Percentiles rank a stretch among this genome's conserved stretches.
These are phyloP conservation scores for Acromyrmex charruanus DNA, from an alignment of 1,140 invertebrate genomes.

Conservation along the genomic window DNA sequence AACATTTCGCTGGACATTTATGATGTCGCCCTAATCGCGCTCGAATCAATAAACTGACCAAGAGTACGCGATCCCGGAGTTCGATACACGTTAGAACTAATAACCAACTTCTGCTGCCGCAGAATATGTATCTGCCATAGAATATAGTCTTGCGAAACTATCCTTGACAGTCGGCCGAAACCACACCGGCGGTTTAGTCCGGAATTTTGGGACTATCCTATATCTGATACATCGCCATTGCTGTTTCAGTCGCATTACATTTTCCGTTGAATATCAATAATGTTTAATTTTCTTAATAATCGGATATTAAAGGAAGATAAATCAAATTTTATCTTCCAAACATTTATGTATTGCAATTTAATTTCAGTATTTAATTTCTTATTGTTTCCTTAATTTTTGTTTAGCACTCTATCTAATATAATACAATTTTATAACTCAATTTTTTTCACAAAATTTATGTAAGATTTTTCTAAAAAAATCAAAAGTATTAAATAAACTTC, in stretches of 20 bases:
- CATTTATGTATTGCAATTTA: not conserved
- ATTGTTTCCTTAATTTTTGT: not conserved
- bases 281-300: not conserved
- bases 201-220: constrained; percentile 54
- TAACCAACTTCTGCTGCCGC: constrained; percentile 52
- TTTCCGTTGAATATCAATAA: constrained; percentile 4
- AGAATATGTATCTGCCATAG: constrained; percentile 55
- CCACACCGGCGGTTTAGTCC: constrained; percentile 38
- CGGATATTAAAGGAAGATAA: no score
- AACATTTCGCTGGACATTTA: constrained; percentile 2
- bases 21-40: constrained; percentile 10
- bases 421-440: constrained; percentile 6
- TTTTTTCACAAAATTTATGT: not conserved
- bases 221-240: not conserved
- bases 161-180: constrained; percentile 53
- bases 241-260: not conserved
- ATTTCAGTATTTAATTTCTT: constrained; percentile 6
- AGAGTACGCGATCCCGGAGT: constrained; percentile 1
- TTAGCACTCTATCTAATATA: not conserved
- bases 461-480: not conserved
- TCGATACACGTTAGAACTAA: constrained; percentile 57
- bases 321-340: not conserved
- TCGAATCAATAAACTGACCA: constrained; percentile 11
- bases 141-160: constrained; percentile 57
- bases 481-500: constrained; percentile 4